Percentiles rank a stretch among this genome's conserved stretches.
Evolutionary conservation across 1,140 invertebrate genomes (phyloP).

Genomic region (Cydia amplana): DNA sequence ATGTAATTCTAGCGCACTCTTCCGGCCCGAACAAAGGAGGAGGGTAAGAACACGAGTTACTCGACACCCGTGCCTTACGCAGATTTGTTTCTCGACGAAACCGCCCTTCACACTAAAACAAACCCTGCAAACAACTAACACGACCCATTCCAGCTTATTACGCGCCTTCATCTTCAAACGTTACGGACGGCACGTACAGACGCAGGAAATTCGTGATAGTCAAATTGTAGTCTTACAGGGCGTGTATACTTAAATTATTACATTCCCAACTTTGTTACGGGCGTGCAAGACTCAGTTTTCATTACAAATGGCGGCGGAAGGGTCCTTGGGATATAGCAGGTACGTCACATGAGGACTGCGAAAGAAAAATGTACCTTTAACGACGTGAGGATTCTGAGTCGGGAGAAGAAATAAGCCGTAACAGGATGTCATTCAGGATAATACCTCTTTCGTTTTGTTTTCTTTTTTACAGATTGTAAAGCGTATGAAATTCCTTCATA

Average conservation of each 20-base stretch:
- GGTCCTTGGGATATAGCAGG: slow-evolving; percentile 67
- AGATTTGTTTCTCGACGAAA: slow-evolving; percentile 77
- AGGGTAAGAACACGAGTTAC: slow-evolving; percentile 79
- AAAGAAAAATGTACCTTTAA: slow-evolving; percentile 80
- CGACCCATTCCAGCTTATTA: slow-evolving; percentile 49
- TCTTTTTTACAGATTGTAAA: slow-evolving; percentile 44
- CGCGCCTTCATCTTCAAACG: slow-evolving; percentile 52
- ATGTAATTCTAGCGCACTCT: slow-evolving; percentile 79
- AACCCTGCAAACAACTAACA: slow-evolving; percentile 52
- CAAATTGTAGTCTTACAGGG: slow-evolving; percentile 78
- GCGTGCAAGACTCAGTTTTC: slow-evolving; percentile 71
- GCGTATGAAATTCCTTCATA: background rate
- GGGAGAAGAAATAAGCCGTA: slow-evolving; percentile 75
- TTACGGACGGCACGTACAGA: slow-evolving; percentile 55
- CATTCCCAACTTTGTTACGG: slow-evolving; percentile 73
- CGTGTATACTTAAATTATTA: slow-evolving; percentile 75
- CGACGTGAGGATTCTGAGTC: slow-evolving; percentile 74
- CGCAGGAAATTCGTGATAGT: slow-evolving; percentile 78
- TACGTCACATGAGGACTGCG: slow-evolving; percentile 72
- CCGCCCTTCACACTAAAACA: slow-evolving; percentile 52
- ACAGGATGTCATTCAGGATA: slow-evolving; percentile 77
- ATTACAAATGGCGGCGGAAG: slow-evolving; percentile 60
- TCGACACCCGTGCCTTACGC: slow-evolving; percentile 78
- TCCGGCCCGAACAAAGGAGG: slow-evolving; percentile 78
- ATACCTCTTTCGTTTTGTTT: slow-evolving; percentile 70